A percentile compares a stretch with the other conserved stretches of the same genome.
Conservation (phyloP, 2,797 vertebrate genomes). For the Carcharodon carcharias region DNA sequence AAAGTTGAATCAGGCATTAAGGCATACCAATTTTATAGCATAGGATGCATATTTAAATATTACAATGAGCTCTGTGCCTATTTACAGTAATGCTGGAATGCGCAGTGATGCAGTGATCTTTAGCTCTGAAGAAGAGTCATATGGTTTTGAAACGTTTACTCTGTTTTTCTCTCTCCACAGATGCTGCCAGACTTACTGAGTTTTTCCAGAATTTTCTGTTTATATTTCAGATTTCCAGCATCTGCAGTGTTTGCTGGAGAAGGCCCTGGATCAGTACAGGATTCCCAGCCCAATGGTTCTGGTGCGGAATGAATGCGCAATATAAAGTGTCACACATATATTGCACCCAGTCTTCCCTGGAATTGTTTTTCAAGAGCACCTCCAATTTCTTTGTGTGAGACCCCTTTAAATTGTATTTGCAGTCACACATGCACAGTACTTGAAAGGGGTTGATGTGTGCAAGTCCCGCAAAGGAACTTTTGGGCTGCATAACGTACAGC, state of each 20-base stretch:
- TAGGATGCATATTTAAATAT: background rate
- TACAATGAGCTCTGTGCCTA: background rate
- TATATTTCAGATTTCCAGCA: no score
- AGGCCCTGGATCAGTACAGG: background rate
- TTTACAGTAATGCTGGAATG: background rate
- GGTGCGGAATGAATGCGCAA: background rate
- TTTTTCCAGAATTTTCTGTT: no score
- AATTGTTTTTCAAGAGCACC: no score
- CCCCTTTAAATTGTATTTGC: background rate
- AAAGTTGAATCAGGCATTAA: background rate
- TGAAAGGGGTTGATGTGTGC: background rate
- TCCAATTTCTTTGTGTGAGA: background rate
- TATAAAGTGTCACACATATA: background rate
- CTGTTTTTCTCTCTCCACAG: no score
- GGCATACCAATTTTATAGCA: background rate
- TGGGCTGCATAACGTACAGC: background rate
- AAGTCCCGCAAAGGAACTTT: background rate
- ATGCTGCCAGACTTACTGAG: no score
- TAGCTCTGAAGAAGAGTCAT: no score
- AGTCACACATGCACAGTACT: background rate
- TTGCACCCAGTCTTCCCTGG: background rate
- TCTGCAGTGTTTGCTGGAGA: no score
- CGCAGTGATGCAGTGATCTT: no score
- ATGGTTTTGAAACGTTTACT: no score
- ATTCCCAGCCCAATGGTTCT: background rate